These are phyloP conservation scores for Myodes glareolus DNA, from an alignment of 2,113 vertebrate genomes.

Conservation along the genomic window DNA sequence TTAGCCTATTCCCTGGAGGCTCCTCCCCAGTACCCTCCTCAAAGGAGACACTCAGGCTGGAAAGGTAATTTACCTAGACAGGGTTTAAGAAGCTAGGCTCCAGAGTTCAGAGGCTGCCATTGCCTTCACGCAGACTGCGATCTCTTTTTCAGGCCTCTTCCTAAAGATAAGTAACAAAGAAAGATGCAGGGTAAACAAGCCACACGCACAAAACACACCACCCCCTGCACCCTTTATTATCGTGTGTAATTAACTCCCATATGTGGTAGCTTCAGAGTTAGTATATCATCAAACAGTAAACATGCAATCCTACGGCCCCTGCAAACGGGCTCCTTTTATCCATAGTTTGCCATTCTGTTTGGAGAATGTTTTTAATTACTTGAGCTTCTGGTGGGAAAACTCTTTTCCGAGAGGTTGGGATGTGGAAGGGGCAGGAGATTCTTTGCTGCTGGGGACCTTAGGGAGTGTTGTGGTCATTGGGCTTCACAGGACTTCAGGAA, in stretches of 20 bases:
- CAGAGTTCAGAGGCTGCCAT: slow-evolving; percentile 69
- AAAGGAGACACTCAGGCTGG: slow-evolving; percentile 85
- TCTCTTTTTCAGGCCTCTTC: slow-evolving; percentile 67
- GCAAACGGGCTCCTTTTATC: not conserved
- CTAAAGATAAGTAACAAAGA: slow-evolving; percentile 56
- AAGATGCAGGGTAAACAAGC: slow-evolving; percentile 42
- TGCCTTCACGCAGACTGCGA: slow-evolving; percentile 41
- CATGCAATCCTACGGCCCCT: not conserved
- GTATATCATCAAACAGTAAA: not conserved
- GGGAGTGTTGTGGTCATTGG: slow-evolving; percentile 61
- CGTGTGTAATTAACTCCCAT: not conserved
- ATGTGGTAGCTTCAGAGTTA: not conserved
- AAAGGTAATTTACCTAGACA: slow-evolving; percentile 89
- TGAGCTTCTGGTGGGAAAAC: slow-evolving; percentile 70
- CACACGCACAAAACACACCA: not conserved
- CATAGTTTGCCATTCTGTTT: not conserved
- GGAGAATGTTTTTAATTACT: slow-evolving; percentile 70
- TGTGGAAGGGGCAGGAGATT: slow-evolving; percentile 52
- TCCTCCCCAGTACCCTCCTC: slow-evolving; percentile 84
- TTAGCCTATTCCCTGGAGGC: slow-evolving; percentile 83
- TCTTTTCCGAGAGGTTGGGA: slow-evolving; percentile 31
- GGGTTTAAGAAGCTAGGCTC: slow-evolving; percentile 79
- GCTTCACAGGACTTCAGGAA: slow-evolving; percentile 60
- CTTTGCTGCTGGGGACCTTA: slow-evolving; percentile 49
- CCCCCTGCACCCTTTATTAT: not conserved